Evolutionary conservation across 2,113 vertebrate species (phyloP), one percentile per base, ranked within the genome.

Genomic region (Actenoides hombroni): DNA sequence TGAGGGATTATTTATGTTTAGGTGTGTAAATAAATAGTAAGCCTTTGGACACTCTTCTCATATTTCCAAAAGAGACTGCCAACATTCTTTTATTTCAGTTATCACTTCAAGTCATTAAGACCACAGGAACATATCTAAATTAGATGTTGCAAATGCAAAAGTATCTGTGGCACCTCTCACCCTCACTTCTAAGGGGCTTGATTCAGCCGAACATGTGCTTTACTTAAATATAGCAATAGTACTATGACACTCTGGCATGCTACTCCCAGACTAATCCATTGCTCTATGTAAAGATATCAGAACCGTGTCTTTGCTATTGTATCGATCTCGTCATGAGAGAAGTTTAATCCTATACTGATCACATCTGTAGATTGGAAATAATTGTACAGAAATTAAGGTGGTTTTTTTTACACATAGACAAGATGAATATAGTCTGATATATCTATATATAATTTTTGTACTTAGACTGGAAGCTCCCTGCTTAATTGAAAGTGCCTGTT

Each of bases 1-100:
- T n/a, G 79, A 88, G 67, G 28, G 67, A 95, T 96, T 96, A 88
- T 95, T 96, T 96, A 80, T 97, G 75, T 94, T 96, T 96, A 94
- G 85, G 56, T 83, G 83, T 86, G 73, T 81, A 93, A 95, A 96
- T 93, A 96, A 94, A 93, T 49, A 90, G n/a, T 60, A 71, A 95
- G 75, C 35, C 39, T 90, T 88, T 95, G 90, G 94, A 88, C 39
- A 92, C 46, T 10, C 20, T 77, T 77, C 63, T 95, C 79, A 19
- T 40, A 86, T 88, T 96, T 93, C 85, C 65, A 94, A 48, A 42
- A 68, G 35, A 40, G 68, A n/a, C 44, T 86, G 68, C 60, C 76
- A 97, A 51, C 37, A 90, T 65, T 83, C 42, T 92, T 92, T 95
- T 71, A 88, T 81, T 90, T 92, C 71, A 90, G 15, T 86, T 94